Evolutionary conservation across 2,888 invertebrate genomes (phyloP).

Genomic region (Uropetala carovei): DNA sequence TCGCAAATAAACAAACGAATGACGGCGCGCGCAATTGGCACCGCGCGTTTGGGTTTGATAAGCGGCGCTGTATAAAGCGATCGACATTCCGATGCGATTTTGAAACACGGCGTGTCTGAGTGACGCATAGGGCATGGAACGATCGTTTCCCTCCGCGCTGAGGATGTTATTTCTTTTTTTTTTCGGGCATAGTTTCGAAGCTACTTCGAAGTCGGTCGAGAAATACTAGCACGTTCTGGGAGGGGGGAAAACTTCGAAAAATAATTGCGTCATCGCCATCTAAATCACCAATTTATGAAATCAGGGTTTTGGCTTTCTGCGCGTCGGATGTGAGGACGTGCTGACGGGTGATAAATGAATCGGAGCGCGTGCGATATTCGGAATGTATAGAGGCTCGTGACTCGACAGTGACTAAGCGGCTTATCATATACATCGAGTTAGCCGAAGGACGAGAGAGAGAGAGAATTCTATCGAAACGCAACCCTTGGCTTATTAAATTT

Average conservation of each 20-base stretch:
- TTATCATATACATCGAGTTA: slow-evolving; percentile 23
- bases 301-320: slow-evolving; percentile 34
- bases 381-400: slow-evolving; percentile 36
- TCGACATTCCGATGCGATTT: slow-evolving; percentile 19
- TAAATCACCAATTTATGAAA: slow-evolving; percentile 47
- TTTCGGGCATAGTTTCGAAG: background rate
- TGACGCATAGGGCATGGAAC: background rate
- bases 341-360: slow-evolving; percentile 55
- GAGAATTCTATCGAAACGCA: slow-evolving; percentile 14
- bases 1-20: slow-evolving; percentile 18
- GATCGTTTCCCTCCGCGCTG: background rate
- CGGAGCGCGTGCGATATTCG: slow-evolving; percentile 52
- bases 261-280: background rate
- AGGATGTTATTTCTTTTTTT: background rate
- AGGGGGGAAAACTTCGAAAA: background rate
- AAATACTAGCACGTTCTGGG: background rate
- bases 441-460: background rate
- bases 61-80: background rate
- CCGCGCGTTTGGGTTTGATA: slow-evolving; percentile 33
- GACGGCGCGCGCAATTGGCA: slow-evolving; percentile 26
- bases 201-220: background rate
- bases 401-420: slow-evolving; percentile 37
- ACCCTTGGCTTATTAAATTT: background rate
- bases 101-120: background rate
- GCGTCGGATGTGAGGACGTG: slow-evolving; percentile 8